Evolutionary conservation across 2,797 vertebrate genomes (phyloP).

Genomic region (Anolis apletophallus): DNA sequence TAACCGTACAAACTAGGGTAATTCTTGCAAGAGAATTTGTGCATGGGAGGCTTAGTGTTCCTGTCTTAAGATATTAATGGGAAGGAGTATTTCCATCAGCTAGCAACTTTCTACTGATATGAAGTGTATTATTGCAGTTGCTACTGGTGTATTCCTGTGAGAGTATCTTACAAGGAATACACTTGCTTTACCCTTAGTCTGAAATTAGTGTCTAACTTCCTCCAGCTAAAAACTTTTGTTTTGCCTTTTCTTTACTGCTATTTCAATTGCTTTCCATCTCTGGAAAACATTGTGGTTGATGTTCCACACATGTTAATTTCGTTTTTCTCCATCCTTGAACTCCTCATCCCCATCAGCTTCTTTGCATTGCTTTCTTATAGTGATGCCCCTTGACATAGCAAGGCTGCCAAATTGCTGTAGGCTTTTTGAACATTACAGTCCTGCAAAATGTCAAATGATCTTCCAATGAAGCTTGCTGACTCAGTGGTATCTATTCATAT

Average conservation of each 20-base stretch:
- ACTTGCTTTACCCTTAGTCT: not conserved
- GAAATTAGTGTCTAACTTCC: slow-evolving; percentile 8
- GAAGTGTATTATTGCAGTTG: not conserved
- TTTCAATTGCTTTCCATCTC: not conserved
- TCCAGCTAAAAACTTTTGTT: not conserved
- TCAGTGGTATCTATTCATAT: slow-evolving; percentile 45
- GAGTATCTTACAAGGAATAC: not conserved
- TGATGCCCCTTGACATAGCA: slow-evolving; percentile 37
- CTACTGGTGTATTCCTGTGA: slow-evolving; percentile 15
- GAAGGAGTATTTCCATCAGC: not conserved
- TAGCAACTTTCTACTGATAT: slow-evolving; percentile 8
- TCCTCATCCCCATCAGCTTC: not conserved
- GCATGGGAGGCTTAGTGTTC: slow-evolving; percentile 18
- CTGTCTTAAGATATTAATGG: slow-evolving; percentile 44
- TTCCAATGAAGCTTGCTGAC: slow-evolving; percentile 44
- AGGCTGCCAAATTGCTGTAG: slow-evolving; percentile 30
- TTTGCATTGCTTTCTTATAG: slow-evolving; percentile 33
- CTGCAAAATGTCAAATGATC: slow-evolving; percentile 61
- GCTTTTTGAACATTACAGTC: slow-evolving; percentile 51
- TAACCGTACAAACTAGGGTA: slow-evolving; percentile 78
- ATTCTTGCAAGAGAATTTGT: slow-evolving; percentile 81
- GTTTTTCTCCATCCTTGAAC: not conserved
- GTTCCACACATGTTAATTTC: not conserved
- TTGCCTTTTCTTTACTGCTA: not conserved
- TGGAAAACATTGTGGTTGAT: slow-evolving; percentile 9